Conservation (phyloP, 2,113 vertebrate genomes). For the Corythaeola cristata region DNA sequence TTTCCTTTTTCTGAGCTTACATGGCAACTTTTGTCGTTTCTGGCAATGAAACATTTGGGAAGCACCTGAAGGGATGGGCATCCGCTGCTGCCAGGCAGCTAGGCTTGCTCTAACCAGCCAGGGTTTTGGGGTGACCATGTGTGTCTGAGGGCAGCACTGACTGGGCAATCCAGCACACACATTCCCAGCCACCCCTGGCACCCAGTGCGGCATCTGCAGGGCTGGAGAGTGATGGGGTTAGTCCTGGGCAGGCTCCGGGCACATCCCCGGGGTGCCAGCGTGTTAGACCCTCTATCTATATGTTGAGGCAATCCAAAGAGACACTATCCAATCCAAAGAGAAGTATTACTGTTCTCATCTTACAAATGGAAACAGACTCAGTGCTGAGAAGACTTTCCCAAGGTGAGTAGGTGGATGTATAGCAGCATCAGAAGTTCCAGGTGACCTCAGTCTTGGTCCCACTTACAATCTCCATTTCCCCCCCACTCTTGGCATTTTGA, state of each 20-base stretch:
- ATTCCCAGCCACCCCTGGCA: not conserved
- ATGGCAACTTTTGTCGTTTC: not conserved
- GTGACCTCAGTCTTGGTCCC: not conserved
- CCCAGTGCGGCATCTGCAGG: accelerated
- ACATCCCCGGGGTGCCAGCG: not conserved
- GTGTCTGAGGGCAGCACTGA: not conserved
- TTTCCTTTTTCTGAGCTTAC: not conserved
- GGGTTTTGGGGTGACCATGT: not conserved
- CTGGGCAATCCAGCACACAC: accelerated
- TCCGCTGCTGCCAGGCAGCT: not conserved
- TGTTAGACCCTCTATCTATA: not conserved
- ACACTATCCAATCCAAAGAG: not conserved
- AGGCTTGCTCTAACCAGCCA: not conserved
- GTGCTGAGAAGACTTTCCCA: not conserved
- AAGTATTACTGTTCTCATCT: not conserved
- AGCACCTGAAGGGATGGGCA: not conserved
- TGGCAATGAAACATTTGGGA: not conserved
- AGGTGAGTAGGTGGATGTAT: not conserved
- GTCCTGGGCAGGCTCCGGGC: not conserved
- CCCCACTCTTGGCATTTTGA: not conserved
- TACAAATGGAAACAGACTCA: not conserved
- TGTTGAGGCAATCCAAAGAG: not conserved
- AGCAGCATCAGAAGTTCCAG: not conserved
- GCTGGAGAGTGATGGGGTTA: not conserved
- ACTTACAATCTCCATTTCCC: not conserved